Base-by-base conservation (phyloP, 2,797 vertebrate genomes). In the Syngnathus acus region DNA sequence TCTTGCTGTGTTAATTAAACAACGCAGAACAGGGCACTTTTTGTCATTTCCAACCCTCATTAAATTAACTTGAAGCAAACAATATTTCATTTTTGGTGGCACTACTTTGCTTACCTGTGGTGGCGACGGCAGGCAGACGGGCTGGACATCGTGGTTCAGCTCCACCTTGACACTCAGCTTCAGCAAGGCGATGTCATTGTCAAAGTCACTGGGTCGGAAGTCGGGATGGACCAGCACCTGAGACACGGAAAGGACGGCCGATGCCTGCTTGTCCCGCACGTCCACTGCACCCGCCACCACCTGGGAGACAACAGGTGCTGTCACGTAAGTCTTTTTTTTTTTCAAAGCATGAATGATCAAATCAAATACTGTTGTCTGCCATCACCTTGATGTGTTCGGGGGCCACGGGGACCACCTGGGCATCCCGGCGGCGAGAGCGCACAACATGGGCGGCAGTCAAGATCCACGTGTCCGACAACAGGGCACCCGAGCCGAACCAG, bases 401-500 rank as follows among this genome's bases (percentile, higher is more conserved):
- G 37, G 89, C 89, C 67, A 99, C 93, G 0, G 95, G 90, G 1
- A 93, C 91, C 0, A 96, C 87, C 0, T 89, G 94, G 75, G 91
- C 82, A 78, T 96, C 94, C n/a, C 95, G 91, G 17, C 95, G 86
- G 64, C 91, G 94, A n/a, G 95, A 95, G 17, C 93, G 89, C 10
- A 99, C 91, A 16, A 98, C 92, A 0, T 99, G 97, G 50, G 96
- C 95, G 0, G 95, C 97, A 0, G 96, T 99, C 38, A 99, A 88
- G 47, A 99, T 91, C 97, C 97, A 99, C 21, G 84, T 87, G 10
- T 91, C 87, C 0, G 95, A 95, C 48, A 98, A 91, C 58, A 99
- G 88, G 10, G 95, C 96, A 2, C 96, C 97, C 0, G 96, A 95
- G 21, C 96, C 96, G 0, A 98, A 98, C 95, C 96, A 96, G 64